Evolutionary conservation across 1,140 invertebrate species (phyloP).

Genomic region (Aphelenchoides avenae): DNA sequence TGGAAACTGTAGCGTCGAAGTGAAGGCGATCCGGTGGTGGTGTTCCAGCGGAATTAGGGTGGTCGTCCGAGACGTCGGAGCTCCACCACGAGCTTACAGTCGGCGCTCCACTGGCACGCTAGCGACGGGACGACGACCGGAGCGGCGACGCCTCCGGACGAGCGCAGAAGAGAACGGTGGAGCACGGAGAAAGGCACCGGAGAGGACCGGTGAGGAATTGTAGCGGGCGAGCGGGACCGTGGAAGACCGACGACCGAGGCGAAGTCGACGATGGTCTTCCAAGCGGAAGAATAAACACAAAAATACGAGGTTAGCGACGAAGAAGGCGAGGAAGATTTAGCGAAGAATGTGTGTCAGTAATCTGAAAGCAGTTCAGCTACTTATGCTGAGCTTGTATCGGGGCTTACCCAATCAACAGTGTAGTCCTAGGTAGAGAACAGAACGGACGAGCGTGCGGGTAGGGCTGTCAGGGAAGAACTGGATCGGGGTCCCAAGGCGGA

Average conservation of each 20-base stretch:
- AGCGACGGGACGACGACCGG: too few species aligned
- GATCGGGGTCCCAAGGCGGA: conserved; percentile 53
- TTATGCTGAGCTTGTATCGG: conserved; percentile 7
- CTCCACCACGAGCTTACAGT: conserved; percentile 36
- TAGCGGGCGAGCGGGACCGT: conserved; percentile 25
- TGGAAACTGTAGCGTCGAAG: neutral
- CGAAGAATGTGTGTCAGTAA: neutral
- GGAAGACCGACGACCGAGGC: neutral
- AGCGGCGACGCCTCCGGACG: too few species aligned
- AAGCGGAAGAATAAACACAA: too few species aligned
- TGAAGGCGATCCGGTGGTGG: conserved; percentile 1
- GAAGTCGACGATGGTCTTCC: too few species aligned
- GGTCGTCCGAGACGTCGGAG: conserved; percentile 35
- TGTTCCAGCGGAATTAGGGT: conserved; percentile 33
- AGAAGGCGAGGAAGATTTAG: neutral
- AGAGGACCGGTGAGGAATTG: neutral
- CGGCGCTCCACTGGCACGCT: conserved; percentile 11
- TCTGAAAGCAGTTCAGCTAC: conserved; percentile 7
- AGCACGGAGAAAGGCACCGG: too few species aligned
- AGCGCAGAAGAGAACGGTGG: too few species aligned
- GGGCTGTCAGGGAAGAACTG: conserved; percentile 15
- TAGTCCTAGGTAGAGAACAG: conserved; percentile 1
- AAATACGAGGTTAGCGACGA: too few species aligned
- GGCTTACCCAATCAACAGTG: conserved; percentile 9
- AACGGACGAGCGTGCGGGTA: neutral